phyloP scores from a whole-genome alignment of 2,113 vertebrate species.

The Ailuropoda melanoleuca region DNA sequence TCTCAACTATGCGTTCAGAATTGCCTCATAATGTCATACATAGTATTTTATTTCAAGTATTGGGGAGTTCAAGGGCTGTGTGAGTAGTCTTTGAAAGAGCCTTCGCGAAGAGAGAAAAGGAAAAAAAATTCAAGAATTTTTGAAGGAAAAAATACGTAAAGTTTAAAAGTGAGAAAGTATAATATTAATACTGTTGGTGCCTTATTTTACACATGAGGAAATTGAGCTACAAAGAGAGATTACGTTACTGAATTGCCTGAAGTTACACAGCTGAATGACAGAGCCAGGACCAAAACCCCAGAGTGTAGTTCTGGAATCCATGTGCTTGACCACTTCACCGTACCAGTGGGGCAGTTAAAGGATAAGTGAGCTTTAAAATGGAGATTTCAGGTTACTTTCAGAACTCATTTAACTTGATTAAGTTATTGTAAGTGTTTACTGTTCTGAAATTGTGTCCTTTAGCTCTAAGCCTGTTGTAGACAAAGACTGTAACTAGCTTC shows the following conservation, averaged over 20 bases:
- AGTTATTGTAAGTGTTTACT: neutral
- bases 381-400: neutral
- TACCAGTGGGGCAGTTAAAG: neutral
- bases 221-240: neutral
- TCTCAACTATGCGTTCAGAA: neutral
- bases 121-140: neutral
- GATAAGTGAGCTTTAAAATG: neutral
- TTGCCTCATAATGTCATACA: neutral
- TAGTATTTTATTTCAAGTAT: neutral
- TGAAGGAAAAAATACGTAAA: neutral
- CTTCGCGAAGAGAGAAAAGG: neutral
- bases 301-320: neutral
- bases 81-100: neutral
- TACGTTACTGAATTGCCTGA: neutral
- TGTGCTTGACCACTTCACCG: neutral
- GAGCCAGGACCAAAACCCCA: neutral
- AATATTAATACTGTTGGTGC: neutral
- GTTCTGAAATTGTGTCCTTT: neutral
- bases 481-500: neutral
- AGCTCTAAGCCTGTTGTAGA: neutral
- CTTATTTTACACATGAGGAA: neutral
- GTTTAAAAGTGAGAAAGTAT: constrained; percentile 11
- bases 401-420: neutral
- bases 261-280: neutral
- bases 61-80: neutral